These are phyloP conservation scores for Teleogryllus oceanicus DNA, from an alignment of 2,888 invertebrate species.

Conservation along the genomic window DNA sequence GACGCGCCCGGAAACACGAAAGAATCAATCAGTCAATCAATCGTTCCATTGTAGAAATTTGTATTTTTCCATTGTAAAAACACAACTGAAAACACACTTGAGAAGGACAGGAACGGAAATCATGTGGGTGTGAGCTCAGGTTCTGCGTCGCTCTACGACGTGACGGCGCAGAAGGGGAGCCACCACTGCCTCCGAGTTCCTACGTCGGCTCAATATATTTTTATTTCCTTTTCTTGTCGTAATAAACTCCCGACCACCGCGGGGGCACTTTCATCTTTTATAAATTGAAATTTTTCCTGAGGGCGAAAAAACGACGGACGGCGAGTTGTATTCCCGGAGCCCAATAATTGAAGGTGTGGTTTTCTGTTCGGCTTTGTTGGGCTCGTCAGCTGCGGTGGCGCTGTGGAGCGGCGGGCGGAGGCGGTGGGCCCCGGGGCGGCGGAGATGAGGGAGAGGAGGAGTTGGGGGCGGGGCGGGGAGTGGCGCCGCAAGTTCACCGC, in stretches of 20 bases:
- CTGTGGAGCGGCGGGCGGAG: not conserved
- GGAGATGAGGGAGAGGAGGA: not conserved
- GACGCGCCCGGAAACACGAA: no score
- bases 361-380: not conserved
- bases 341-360: constrained; percentile 18
- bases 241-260: constrained; percentile 7
- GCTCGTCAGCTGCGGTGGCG: constrained; percentile 9
- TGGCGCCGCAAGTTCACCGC: not conserved
- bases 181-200: not conserved
- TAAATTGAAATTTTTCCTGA: not conserved
- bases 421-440: not conserved
- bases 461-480: not conserved
- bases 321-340: not conserved
- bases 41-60: no score
- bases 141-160: no score
- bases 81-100: no score
- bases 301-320: not conserved
- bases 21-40: no score
- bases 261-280: constrained; percentile 18
- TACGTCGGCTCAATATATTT: not conserved
- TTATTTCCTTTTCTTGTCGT: constrained; percentile 1
- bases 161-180: no score
- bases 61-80: no score
- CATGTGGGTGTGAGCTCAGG: no score
- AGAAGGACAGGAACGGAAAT: no score